Evolutionary conservation across 2,113 vertebrate species (phyloP).

Genomic region (Candoia aspera): DNA sequence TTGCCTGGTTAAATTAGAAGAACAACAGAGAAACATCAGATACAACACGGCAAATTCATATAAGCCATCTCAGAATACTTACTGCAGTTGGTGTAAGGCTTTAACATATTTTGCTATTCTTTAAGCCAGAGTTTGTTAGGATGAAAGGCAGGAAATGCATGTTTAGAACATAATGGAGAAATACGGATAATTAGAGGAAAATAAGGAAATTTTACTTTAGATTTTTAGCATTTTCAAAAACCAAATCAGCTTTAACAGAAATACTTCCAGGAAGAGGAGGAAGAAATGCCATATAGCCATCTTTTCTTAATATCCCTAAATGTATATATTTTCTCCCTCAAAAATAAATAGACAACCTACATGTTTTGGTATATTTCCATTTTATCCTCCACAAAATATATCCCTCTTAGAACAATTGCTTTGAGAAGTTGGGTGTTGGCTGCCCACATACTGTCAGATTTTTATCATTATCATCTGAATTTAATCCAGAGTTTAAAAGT

Average conservation of each 20-base stretch:
- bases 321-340: neutral
- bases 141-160: neutral
- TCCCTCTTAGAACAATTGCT: neutral
- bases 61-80: neutral
- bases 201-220: too few species aligned
- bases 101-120: neutral
- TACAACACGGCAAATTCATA: neutral
- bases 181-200: neutral
- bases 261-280: neutral
- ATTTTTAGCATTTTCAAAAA: neutral
- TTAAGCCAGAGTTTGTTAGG: neutral
- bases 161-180: neutral
- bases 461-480: neutral
- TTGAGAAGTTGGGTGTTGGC: neutral
- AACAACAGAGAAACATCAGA: neutral
- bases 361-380: neutral
- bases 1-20: neutral
- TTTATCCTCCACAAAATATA: neutral
- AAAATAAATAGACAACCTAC: neutral
- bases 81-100: neutral
- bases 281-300: neutral
- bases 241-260: neutral
- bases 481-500: neutral
- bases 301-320: neutral
- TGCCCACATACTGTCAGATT: neutral